Conservation (phyloP, 2,113 vertebrate genomes). For the Polypterus senegalus region DNA sequence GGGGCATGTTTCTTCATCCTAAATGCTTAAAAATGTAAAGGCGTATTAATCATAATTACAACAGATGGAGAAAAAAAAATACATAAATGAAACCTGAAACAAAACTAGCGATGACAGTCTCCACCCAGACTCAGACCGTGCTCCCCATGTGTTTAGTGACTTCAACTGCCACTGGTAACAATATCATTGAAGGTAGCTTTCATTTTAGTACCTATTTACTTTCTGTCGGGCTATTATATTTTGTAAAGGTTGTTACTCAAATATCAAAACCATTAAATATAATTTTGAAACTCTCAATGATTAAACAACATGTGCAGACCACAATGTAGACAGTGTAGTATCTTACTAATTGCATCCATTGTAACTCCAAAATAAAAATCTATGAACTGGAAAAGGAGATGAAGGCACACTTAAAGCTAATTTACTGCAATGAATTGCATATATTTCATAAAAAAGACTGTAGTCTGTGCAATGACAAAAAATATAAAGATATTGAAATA, state of each 20-base stretch:
- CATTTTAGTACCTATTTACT: slow-evolving; percentile 23
- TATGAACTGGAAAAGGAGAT: slow-evolving; percentile 1
- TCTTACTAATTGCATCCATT: slow-evolving; percentile 20
- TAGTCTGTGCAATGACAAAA: no score
- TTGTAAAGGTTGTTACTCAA: slow-evolving; percentile 25
- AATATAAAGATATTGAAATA: no score
- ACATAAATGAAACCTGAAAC: no score
- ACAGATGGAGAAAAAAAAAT: no score
- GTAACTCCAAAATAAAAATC: slow-evolving; percentile 11
- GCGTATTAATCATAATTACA: no score
- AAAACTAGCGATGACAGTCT: no score
- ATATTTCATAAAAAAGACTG: not conserved
- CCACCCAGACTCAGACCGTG: no score
- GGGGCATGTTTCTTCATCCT: no score
- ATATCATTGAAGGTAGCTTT: slow-evolving; percentile 6
- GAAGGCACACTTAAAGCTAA: slow-evolving; percentile 29
- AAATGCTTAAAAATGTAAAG: no score
- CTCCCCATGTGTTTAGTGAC: no score
- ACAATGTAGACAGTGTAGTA: slow-evolving; percentile 23
- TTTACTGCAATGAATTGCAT: slow-evolving; percentile 7
- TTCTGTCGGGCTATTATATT: slow-evolving; percentile 19
- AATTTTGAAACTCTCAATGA: slow-evolving; percentile 22
- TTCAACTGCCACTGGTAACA: no score
- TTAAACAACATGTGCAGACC: slow-evolving; percentile 19
- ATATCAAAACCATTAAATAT: slow-evolving; percentile 37